Conservation (phyloP, 1,140 invertebrate species). For the Bombus impatiens region DNA sequence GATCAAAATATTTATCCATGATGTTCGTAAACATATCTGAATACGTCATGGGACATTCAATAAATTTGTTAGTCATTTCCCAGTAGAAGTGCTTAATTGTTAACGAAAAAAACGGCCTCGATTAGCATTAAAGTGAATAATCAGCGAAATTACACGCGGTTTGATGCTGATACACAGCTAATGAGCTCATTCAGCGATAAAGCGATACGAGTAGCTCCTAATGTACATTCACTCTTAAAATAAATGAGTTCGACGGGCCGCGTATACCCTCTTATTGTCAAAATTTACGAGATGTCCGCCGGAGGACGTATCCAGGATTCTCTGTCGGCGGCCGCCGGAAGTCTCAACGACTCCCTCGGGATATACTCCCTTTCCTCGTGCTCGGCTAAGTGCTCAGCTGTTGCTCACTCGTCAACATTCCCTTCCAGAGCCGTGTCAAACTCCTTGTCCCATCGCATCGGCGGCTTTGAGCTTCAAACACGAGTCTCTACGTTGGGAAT, state of each 20-base stretch:
- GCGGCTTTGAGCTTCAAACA: constrained; percentile 17
- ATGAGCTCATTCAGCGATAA: constrained; percentile 2
- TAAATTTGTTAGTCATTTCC: not conserved
- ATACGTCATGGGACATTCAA: not conserved
- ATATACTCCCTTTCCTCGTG: constrained; percentile 31
- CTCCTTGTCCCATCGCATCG: constrained; percentile 16
- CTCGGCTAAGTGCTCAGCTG: constrained; percentile 77
- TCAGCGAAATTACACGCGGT: not conserved
- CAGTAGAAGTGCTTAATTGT: not conserved
- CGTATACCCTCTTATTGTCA: constrained; percentile 40
- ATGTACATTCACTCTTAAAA: constrained; percentile 5
- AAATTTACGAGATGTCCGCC: constrained; percentile 46
- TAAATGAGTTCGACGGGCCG: constrained; percentile 32
- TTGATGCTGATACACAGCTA: not conserved
- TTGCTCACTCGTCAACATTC: constrained; percentile 62
- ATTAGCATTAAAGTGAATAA: not conserved
- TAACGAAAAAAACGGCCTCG: not conserved
- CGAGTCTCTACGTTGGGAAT: constrained; percentile 18
- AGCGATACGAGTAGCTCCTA: not conserved
- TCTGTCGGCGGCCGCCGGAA: constrained; percentile 68
- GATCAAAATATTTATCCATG: too few relatives aligned
- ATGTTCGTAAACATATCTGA: not conserved
- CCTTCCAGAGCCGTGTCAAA: constrained; percentile 21
- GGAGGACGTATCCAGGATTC: constrained; percentile 14
- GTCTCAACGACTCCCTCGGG: constrained; percentile 72